Evolutionary conservation across 2,888 invertebrate genomes (phyloP), one percentile per base, ranked within the genome.

Genomic region (Machimus rusticus): DNA sequence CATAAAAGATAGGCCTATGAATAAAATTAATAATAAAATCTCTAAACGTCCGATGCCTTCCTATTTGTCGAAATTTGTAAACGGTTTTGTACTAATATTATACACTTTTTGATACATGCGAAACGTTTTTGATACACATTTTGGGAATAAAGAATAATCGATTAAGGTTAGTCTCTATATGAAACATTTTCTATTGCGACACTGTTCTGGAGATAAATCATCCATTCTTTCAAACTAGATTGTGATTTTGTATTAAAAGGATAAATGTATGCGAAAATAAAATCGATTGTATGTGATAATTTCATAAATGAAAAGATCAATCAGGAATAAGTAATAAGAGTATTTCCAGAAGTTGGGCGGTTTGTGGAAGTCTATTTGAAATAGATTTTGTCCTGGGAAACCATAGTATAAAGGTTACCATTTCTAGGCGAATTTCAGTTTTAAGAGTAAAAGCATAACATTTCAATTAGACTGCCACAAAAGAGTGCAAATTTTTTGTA

Each of bases 11-110:
- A 79, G 79, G 79, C 79, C 43, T 28, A n/a, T 23, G n/a, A 39
- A 31, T 23, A 8, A 66, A 28, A 23, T 57, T 19, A 19, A 19
- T 23, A 28, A 19, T 66, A 28, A 76, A 78, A 79, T 51, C 79
- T 51, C 43, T 51, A 51, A 79, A 51, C 55, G 55, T 79, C 51
- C 79, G 79, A 46, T 51, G 79, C 79, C 79, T 79, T 51, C 51
- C 51, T 79, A 79, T 79, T 79, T 79, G 28, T 51, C 79, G 79
- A 79, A 79, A 51, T 51, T 79, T 66, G 23, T 66, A 23, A 57
- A 57, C 34, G 34, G 8, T 57, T 57, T 57, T 57, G 23, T 57
- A 57, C 12, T 66, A 28, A 66, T 9, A 66, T 12, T 66, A 12
- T 66, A 66, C 66, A 66, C n/a, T 79, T 79, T 78, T 78, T 39